These are phyloP conservation scores for Pedetes capensis DNA, from an alignment of 2,113 vertebrate genomes.

Conservation along the genomic window DNA sequence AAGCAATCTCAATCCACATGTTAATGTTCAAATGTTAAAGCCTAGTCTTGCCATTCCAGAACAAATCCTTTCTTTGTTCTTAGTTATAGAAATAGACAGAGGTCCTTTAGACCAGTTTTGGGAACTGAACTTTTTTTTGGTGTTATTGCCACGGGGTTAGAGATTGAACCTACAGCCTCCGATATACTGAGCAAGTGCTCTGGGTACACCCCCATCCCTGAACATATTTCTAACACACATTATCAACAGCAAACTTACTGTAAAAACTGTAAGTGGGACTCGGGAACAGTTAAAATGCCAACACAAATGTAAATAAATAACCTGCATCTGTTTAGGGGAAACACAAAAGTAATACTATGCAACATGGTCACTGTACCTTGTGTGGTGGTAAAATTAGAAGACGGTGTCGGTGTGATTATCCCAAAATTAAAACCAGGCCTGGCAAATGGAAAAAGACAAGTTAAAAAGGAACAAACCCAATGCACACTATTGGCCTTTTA, in stretches of 20 bases:
- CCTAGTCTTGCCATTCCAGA: conserved; percentile 18
- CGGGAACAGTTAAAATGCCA: neutral
- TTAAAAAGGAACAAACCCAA: conserved; percentile 8
- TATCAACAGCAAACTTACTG: neutral
- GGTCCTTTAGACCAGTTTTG: neutral
- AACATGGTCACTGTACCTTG: conserved; percentile 77
- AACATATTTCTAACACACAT: neutral
- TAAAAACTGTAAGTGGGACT: neutral
- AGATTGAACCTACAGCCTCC: neutral
- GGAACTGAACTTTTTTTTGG: neutral
- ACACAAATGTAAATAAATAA: neutral
- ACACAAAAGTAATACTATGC: neutral
- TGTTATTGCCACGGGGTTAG: neutral
- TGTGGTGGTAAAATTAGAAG: conserved; percentile 50
- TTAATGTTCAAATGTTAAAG: conserved; percentile 10
- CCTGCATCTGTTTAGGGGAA: neutral
- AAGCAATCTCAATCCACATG: neutral
- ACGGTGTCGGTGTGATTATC: conserved; percentile 53
- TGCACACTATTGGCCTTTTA: neutral
- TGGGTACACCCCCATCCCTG: neutral
- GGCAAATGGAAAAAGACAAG: conserved; percentile 52
- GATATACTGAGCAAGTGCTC: neutral
- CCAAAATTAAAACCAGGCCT: conserved; percentile 83
- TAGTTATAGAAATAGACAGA: conserved; percentile 4
- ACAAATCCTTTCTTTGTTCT: conserved; percentile 53